Evolutionary conservation across 2,888 invertebrate genomes (phyloP).

Genomic region (Habroteleia sp.): DNA sequence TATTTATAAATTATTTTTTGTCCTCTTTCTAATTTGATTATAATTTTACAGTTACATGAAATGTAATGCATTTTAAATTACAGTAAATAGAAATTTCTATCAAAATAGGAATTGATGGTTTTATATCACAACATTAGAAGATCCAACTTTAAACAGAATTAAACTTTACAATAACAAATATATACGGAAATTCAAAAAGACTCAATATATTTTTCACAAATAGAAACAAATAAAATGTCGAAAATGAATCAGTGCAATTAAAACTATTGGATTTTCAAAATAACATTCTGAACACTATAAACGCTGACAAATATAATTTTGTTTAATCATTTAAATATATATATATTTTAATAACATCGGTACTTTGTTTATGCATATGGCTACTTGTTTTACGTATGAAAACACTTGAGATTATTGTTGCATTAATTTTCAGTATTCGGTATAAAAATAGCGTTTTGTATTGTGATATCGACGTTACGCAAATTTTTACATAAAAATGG

Average conservation of each 20-base stretch:
- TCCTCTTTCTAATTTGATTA: no score
- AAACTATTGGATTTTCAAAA: conserved; percentile 22
- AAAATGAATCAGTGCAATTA: conserved; percentile 4
- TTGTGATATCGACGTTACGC: conserved; percentile 38
- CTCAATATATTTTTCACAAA: conserved; percentile 1
- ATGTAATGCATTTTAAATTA: no score
- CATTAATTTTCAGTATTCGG: conserved; percentile 39
- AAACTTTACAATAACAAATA: conserved; percentile 26
- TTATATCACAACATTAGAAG: conserved; percentile 54
- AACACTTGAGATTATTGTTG: conserved; percentile 37
- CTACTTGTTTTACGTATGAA: conserved; percentile 41
- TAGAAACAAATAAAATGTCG: conserved; percentile 6
- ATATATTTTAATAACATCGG: conserved; percentile 13
- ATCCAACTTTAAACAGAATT: conserved; percentile 53
- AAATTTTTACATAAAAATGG: conserved; percentile 41
- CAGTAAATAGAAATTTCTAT: conserved; percentile 22
- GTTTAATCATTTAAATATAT: conserved; percentile 37
- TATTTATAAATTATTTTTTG: no score
- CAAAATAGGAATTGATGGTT: conserved; percentile 20
- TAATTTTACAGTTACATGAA: no score
- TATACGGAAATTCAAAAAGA: conserved; percentile 9
- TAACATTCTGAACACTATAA: conserved; percentile 18
- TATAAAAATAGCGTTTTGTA: conserved; percentile 60
- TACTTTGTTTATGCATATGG: conserved; percentile 38
- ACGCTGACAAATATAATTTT: conserved; percentile 38